Conservation (phyloP, 2,888 invertebrate genomes). For the Anarsia innoxiella region DNA sequence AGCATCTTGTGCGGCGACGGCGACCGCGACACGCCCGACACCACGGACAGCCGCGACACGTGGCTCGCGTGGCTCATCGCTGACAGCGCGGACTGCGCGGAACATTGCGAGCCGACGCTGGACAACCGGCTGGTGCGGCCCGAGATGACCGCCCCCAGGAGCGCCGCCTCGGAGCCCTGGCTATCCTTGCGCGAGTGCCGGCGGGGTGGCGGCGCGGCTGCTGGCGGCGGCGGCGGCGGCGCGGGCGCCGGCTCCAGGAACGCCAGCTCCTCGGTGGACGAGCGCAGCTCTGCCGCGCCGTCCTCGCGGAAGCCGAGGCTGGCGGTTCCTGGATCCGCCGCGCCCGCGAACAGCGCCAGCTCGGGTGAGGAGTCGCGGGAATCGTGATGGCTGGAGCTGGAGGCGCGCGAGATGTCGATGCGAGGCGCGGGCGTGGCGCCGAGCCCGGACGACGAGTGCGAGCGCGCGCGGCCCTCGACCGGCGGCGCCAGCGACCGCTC, state of each 20-base stretch:
- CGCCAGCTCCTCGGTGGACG: slow-evolving; percentile 91
- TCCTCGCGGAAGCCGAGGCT: slow-evolving; percentile 80
- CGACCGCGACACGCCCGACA: slow-evolving; percentile 78
- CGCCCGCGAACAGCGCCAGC: slow-evolving; percentile 83
- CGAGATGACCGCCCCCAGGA: slow-evolving; percentile 83
- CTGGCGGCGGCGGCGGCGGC: slow-evolving; percentile 10
- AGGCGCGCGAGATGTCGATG: slow-evolving; percentile 92
- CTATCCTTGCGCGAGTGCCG: slow-evolving; percentile 81
- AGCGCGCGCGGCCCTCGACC: slow-evolving; percentile 56
- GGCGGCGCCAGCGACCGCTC: slow-evolving; percentile 58
- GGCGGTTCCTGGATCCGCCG: slow-evolving; percentile 26
- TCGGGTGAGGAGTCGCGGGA: slow-evolving; percentile 90
- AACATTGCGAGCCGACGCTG: slow-evolving; percentile 88
- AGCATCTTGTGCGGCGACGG: slow-evolving; percentile 95
- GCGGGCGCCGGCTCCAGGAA: slow-evolving; percentile 77
- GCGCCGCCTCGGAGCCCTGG: slow-evolving; percentile 84
- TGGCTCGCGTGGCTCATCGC: slow-evolving; percentile 51
- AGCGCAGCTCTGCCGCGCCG: slow-evolving; percentile 88
- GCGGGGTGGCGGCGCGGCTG: slow-evolving; percentile 28
- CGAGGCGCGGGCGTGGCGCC: slow-evolving; percentile 85
- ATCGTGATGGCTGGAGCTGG: slow-evolving; percentile 91
- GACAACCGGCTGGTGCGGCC: slow-evolving; percentile 88
- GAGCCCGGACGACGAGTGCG: slow-evolving; percentile 55
- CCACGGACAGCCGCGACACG: slow-evolving; percentile 59
- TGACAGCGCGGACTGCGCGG: slow-evolving; percentile 69